Base-by-base conservation (phyloP, 1,140 invertebrate species). In the Platorchestia sp. region DNA sequence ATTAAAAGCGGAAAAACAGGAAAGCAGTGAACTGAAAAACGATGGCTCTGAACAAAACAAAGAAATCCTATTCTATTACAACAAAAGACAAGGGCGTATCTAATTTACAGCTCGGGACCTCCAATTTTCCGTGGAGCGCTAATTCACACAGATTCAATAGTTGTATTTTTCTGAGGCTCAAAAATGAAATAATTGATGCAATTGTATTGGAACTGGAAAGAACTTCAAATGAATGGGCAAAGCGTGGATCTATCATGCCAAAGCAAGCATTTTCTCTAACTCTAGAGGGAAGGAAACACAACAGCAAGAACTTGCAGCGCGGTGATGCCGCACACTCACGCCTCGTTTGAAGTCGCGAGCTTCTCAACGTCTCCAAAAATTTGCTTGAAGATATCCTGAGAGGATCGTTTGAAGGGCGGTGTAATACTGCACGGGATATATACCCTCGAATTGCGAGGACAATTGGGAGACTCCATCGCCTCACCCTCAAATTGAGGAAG, bases 401-500 rank as follows among this genome's bases (percentile, higher is more conserved):
- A 89, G 87, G 87, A 42, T 89, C 87, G 87, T 44, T 89, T 41
- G 87, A 89, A 89, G 41, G n/a, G 87, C 41, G 87, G 41, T 7
- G 87, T 44, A 89, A 41, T 89, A 44, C 43, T 89, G 41, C 87
- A 41, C 41, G 42, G 43, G 87, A 89, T 89, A 89, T 89, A 89
- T 89, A 41, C 41, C 41, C 43, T 42, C 41, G 87, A 89, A 89
- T 89, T 89, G 1, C 87, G 87, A 41, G 41, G 87, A 89, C 87
- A 89, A 44, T 89, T 89, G 87, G 36, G 87, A 41, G 87, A 89
- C 87, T 43, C 87, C n/a, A 89, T 89, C 87, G n/a, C 43, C 59
- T 75, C 87, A 89, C 87, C 59, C 59, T 75, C 59, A 75, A 89
- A 89, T 89, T 89, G 87, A 89, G 87, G 43, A 89, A 89, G 87